Evolutionary conservation across 2,888 invertebrate species (phyloP).

Genomic region (Protonemura montana): DNA sequence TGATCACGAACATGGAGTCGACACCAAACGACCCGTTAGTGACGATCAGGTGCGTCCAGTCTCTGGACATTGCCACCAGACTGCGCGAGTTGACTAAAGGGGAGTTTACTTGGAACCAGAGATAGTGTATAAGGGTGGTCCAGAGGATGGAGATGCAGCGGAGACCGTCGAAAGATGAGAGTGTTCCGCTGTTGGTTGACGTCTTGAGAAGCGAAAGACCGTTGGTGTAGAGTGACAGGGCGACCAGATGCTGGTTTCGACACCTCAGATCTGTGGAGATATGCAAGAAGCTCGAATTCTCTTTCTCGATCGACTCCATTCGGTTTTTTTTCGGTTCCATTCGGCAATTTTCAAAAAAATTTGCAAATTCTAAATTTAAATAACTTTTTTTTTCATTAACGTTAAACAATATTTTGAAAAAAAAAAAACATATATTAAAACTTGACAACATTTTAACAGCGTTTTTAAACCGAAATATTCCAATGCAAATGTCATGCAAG

Average conservation of each 20-base stretch:
- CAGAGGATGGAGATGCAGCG: not conserved
- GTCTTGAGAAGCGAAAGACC: not conserved
- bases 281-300: too few species aligned
- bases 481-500: too few species aligned
- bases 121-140: not conserved
- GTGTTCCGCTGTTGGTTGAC: not conserved
- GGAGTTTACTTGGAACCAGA: not conserved
- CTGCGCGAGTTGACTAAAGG: not conserved
- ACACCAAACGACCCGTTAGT: not conserved
- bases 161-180: not conserved
- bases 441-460: too few species aligned
- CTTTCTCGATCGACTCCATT: too few species aligned
- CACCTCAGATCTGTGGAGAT: not conserved
- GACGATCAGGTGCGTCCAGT: not conserved
- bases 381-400: too few species aligned
- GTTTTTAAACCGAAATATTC: too few species aligned
- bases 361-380: too few species aligned
- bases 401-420: too few species aligned
- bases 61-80: not conserved
- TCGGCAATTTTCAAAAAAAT: too few species aligned
- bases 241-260: not conserved
- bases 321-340: too few species aligned
- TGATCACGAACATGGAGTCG: not conserved
- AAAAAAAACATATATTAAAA: too few species aligned
- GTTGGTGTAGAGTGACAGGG: not conserved